A percentile compares a stretch with the other conserved stretches of the same genome.
Evolutionary conservation across 1,140 invertebrate genomes (phyloP).

Genomic region (Musca vetustissima): DNA sequence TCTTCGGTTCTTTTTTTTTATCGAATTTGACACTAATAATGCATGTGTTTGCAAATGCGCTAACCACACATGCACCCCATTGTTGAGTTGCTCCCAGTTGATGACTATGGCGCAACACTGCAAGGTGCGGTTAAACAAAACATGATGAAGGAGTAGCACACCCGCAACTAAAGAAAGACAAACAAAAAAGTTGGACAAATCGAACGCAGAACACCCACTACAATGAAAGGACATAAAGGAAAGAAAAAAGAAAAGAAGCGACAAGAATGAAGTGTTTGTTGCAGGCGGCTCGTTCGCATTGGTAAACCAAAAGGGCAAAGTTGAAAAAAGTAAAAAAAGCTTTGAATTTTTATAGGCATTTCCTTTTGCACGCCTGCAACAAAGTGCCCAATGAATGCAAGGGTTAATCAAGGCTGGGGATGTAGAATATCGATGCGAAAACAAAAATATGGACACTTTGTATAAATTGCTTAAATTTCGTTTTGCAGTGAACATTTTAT

Average conservation of each 20-base stretch:
- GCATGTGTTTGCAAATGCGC: slow-evolving; percentile 14
- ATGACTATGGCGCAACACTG: slow-evolving; percentile 14
- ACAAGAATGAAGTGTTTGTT: slow-evolving; percentile 16
- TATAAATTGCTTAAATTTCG: too few species aligned
- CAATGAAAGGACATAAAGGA: slow-evolving; percentile 1
- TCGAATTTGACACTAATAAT: neutral
- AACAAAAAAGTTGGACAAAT: slow-evolving; percentile 8
- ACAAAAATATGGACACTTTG: too few species aligned
- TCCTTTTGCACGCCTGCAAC: neutral
- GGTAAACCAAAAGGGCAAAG: slow-evolving; percentile 16
- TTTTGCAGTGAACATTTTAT: too few species aligned
- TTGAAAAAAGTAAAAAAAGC: too few species aligned
- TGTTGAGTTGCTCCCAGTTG: neutral
- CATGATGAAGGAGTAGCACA: neutral
- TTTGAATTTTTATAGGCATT: too few species aligned
- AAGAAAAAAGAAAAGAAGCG: slow-evolving; percentile 7
- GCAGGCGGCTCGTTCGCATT: slow-evolving; percentile 21
- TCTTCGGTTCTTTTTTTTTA: neutral
- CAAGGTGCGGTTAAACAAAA: slow-evolving; percentile 17
- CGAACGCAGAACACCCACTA: slow-evolving; percentile 18
- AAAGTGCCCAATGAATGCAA: slow-evolving; percentile 14
- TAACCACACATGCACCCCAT: slow-evolving; percentile 16
- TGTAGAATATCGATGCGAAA: too few species aligned
- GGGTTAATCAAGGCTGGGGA: too few species aligned
- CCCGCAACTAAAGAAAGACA: neutral